Conservation (phyloP, 37 sponge, comb jelly and placozoan species). For the Axinella damicornis region DNA sequence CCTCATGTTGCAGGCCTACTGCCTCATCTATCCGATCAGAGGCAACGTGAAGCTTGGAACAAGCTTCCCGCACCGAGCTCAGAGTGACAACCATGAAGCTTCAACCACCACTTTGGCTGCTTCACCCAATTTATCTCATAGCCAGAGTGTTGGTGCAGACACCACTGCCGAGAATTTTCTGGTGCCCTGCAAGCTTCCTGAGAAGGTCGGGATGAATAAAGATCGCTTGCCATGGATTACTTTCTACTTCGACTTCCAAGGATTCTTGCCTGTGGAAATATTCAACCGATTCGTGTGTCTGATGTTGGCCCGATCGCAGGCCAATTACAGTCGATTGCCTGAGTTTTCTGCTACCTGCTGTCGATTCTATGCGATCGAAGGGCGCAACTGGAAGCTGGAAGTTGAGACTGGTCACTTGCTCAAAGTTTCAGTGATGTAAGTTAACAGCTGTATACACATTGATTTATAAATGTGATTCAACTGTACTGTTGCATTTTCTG, state of each 20-base stretch:
- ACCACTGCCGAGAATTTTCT: neutral
- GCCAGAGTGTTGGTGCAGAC: neutral
- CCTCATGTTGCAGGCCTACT: constrained; percentile 54
- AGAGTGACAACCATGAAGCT: no score
- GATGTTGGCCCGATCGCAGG: constrained; percentile 1
- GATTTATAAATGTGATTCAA: no score
- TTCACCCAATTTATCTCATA: neutral
- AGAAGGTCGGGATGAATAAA: neutral
- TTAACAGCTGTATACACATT: neutral
- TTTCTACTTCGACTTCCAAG: constrained; percentile 57
- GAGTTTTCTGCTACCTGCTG: neutral
- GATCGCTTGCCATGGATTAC: neutral
- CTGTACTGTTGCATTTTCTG: no score
- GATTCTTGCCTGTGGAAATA: constrained; percentile 66
- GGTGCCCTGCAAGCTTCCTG: constrained; percentile 41
- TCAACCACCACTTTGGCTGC: neutral
- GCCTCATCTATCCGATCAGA: constrained; percentile 48
- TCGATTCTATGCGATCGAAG: neutral
- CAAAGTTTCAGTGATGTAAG: constrained; percentile 18
- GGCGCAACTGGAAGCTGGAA: constrained; percentile 18
- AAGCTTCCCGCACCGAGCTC: no score
- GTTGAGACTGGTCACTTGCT: constrained; percentile 3
- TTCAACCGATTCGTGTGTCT: constrained; percentile 45
- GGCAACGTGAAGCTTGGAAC: no score
- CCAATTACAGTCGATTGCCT: neutral